Evolutionary conservation across 2,888 invertebrate species (phyloP), one percentile per base, ranked within the genome.

Genomic region (Limnephilus lunatus): DNA sequence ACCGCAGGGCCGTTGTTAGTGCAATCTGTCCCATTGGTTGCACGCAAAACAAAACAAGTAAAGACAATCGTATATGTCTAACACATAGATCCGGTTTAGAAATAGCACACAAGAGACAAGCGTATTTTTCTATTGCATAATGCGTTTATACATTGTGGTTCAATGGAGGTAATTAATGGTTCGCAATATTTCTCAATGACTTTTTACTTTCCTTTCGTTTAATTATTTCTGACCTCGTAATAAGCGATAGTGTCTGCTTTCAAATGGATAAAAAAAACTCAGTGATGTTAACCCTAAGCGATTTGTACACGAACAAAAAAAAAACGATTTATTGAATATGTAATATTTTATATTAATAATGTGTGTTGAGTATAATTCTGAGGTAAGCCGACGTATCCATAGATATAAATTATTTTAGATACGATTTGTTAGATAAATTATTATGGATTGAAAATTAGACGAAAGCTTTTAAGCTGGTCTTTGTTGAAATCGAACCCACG

Each of bases 151-250:
- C n/a, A 25, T 86, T 25, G 35, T 32, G 25, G 88, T 80, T 89
- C 31, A 35, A 39, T 81, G 80, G 88, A 89, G 80, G 80, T 89
- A 89, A 89, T 89, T 32, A 89, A 89, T 89, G 88, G 88, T 88
- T 88, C 35, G 32, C 80, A 80, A 80, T 35, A 89, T 89, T 89
- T 68, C 88, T 89, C 88, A 89, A 89, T 89, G 88, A 32, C 88
- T 88, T 31, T 88, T 88, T 80, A 89, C 88, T 89, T 89, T 80
- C 88, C 88, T 80, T 80, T 89, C 32, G 25, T 25, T 68, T 89
- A 81, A 89, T 89, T 89, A 89, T 89, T 81, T 68, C 80, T 89
- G 88, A 89, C 88, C 88, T 89, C 88, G 88, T 48, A 32, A 81
- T 68, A 89, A 89, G 88, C 81, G 80, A 89, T 80, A 81, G 88